Percentiles rank a stretch among this genome's conserved stretches.
These are phyloP conservation scores for Cinclus cinclus DNA, from an alignment of 2,113 vertebrate genomes.

Conservation along the genomic window DNA sequence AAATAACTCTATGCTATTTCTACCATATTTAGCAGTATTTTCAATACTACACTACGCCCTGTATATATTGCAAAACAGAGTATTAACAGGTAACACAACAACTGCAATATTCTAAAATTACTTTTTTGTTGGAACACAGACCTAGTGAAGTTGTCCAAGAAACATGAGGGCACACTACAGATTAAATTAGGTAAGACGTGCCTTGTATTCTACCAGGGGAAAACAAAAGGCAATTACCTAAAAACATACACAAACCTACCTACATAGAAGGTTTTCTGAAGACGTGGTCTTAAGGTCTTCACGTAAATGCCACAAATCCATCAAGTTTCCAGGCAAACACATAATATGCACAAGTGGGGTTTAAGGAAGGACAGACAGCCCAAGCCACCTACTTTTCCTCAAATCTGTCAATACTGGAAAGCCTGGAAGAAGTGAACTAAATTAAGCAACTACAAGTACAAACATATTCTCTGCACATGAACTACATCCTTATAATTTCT, in stretches of 20 bases:
- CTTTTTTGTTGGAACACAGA: background rate
- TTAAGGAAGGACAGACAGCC: background rate
- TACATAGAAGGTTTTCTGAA: background rate
- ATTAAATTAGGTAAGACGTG: background rate
- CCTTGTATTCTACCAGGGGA: background rate
- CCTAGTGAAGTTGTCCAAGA: background rate
- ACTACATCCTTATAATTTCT: background rate
- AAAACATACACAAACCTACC: background rate
- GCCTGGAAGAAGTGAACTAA: background rate
- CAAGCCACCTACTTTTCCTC: background rate
- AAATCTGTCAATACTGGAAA: background rate
- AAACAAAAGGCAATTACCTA: background rate
- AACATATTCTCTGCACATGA: background rate
- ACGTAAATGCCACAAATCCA: background rate
- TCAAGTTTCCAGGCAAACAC: background rate
- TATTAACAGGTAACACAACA: background rate
- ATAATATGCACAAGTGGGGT: accelerated
- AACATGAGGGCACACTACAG: background rate
- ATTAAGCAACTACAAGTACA: background rate
- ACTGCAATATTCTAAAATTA: background rate
- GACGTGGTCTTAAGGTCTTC: background rate
- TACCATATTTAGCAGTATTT: background rate
- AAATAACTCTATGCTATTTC: background rate
- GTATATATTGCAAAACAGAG: background rate
- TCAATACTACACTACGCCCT: background rate